Base-by-base conservation (phyloP, 2,113 vertebrate species). In the Cepphus grylle region DNA sequence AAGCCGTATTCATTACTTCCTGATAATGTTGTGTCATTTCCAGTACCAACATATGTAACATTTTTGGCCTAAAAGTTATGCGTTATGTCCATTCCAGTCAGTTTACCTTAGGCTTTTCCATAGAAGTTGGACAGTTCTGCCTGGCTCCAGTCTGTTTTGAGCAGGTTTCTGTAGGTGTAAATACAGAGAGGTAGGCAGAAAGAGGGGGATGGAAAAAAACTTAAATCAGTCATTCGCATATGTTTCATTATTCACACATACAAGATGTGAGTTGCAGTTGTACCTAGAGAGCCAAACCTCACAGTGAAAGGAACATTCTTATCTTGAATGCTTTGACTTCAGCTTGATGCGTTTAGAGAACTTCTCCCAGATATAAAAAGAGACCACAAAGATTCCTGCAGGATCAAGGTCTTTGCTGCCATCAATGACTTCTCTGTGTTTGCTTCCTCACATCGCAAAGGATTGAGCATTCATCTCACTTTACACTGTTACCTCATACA, bases 91-190 rank as follows among this genome's bases (percentile, higher is more conserved):
- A 55, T 84, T 84, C 38, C 25, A 52, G 32, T 55, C 45, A 63
- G 49, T 91, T 98, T 98, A 98, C 98, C 97, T 97, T 96, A 43
- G 80, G 29, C 63, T 94, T 95, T 69, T 97, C 94, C 86, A 77
- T 53, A 90, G 92, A 77, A 94, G 88, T 34, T 79, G 90, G 56
- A 82, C 56, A 72, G 49, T 86, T 97, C 56, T 96, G 45, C 66
- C 79, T 94, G 73, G 76, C 63, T 94, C 38, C 95, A 86, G 88
- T 88, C 93, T 94, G 84, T 72, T 93, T 94, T 93, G 96, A 63
- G 79, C 55, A 38, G 40, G 55, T 96, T 97, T 98, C 98, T 97
- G 94, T 79, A 96, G 79, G 81, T 62, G 20, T 53, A 96, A 85
- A 78, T 59, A 95, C 58, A 77, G 84, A 2, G 6, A 91, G 52